phyloP scores from a whole-genome alignment of 2,888 invertebrate species.

The Nyleta sp. region DNA sequence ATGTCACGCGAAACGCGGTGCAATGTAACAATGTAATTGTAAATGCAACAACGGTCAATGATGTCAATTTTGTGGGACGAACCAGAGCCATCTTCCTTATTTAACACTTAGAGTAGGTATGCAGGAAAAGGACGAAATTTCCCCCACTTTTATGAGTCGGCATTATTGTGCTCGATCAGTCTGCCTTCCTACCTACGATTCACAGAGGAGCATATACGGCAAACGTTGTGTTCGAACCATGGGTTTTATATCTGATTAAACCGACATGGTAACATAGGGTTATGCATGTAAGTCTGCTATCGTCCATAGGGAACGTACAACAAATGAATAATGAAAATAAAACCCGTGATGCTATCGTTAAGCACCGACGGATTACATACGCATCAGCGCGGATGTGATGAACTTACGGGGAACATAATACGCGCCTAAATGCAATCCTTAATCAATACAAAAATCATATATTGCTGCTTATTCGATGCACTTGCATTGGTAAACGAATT shows the following conservation, averaged over 20 bases:
- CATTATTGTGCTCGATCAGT: constrained; percentile 31
- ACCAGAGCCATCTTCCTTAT: not conserved
- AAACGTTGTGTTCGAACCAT: constrained; percentile 68
- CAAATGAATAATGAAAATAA: constrained; percentile 82
- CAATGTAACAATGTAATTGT: constrained; percentile 3
- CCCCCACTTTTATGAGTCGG: constrained; percentile 5
- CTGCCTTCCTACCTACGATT: constrained; percentile 11
- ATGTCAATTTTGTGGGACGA: not conserved
- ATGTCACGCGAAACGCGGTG: constrained; percentile 7
- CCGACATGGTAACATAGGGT: constrained; percentile 81
- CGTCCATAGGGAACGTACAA: constrained; percentile 75
- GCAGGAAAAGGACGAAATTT: not conserved
- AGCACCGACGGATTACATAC: constrained; percentile 79
- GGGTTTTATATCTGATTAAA: constrained; percentile 82
- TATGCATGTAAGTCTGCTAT: constrained; percentile 77
- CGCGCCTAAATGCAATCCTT: constrained; percentile 19
- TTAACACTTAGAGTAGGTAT: not conserved
- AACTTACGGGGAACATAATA: constrained; percentile 69
- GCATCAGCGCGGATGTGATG: constrained; percentile 80
- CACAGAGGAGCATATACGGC: constrained; percentile 14
- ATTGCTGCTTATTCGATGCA: constrained; percentile 16
- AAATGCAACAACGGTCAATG: constrained; percentile 13
- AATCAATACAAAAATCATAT: constrained; percentile 33
- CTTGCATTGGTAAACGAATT: no score
- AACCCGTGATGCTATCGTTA: constrained; percentile 80